Percentiles rank a stretch among this genome's conserved stretches.
These are phyloP conservation scores for Myotis yumanensis DNA, from an alignment of 2,113 vertebrate genomes.

Conservation along the genomic window DNA sequence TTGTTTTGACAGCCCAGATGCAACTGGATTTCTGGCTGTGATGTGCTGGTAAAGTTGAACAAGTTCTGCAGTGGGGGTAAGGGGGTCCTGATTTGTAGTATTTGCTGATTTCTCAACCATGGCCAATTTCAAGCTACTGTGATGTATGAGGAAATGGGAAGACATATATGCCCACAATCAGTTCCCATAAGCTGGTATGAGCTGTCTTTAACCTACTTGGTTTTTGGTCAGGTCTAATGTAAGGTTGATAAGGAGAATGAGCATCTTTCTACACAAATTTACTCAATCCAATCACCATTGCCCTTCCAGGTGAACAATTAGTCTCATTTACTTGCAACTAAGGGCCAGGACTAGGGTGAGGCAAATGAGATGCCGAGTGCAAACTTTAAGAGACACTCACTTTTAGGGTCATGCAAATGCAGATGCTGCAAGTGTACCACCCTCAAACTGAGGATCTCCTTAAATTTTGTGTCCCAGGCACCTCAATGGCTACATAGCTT, in stretches of 20 bases:
- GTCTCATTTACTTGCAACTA: neutral
- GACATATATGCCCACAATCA: neutral
- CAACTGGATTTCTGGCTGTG: neutral
- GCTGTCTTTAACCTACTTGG: neutral
- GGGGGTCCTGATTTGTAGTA: neutral
- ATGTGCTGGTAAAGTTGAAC: neutral
- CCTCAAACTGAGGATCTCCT: neutral
- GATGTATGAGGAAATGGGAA: neutral
- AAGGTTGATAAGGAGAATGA: neutral
- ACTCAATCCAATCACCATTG: neutral
- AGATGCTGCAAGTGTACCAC: neutral
- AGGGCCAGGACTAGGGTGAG: neutral
- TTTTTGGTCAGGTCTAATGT: neutral
- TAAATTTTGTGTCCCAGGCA: neutral
- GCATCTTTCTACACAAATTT: neutral
- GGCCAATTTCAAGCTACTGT: neutral
- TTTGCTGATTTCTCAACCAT: neutral
- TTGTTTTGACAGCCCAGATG: neutral
- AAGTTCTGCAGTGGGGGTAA: neutral
- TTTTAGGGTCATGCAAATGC: neutral
- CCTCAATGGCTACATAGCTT: neutral
- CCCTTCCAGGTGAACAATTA: neutral
- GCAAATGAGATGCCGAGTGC: neutral
- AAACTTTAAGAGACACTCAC: neutral
- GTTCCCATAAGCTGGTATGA: neutral